A percentile compares a stretch with the other conserved stretches of the same genome.
phyloP scores from a whole-genome alignment of 2,888 invertebrate genomes.

The Oligia fasciuncula region DNA sequence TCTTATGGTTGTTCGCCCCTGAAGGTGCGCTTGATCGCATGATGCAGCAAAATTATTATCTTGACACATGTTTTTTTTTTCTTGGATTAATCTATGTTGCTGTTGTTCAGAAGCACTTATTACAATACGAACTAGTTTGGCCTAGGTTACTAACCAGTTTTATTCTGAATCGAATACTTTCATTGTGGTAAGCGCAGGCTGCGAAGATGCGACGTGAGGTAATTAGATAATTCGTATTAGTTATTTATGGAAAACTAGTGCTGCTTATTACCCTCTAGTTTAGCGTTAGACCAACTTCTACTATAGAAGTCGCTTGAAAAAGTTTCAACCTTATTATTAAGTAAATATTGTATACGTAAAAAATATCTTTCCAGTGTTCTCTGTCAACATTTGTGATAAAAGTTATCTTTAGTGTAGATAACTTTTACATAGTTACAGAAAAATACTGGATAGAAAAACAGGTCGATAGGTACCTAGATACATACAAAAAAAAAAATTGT shows the following conservation, averaged over 20 bases:
- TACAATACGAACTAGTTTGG: neutral
- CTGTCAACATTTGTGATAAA: constrained; percentile 50
- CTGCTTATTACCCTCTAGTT: neutral
- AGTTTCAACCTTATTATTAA: constrained; percentile 11
- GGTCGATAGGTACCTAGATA: constrained; percentile 24
- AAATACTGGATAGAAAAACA: constrained; percentile 47
- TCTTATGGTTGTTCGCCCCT: neutral
- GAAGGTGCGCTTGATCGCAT: constrained; percentile 5
- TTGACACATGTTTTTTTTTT: constrained; percentile 13
- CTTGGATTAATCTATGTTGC: neutral
- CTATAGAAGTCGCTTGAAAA: neutral
- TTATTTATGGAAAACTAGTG: constrained; percentile 3
- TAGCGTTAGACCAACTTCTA: neutral
- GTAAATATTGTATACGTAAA: constrained; percentile 15
- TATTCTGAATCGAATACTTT: constrained; percentile 9
- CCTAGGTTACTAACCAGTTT: neutral
- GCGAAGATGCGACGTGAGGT: neutral
- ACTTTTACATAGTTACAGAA: constrained; percentile 39
- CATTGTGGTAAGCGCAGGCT: neutral
- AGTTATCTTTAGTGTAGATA: constrained; percentile 50
- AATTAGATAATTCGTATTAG: neutral
- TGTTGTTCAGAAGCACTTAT: neutral
- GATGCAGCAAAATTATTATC: constrained; percentile 25
- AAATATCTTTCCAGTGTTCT: constrained; percentile 45
- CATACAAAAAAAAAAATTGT: constrained; percentile 11